Percentiles rank a stretch among this genome's conserved stretches.
Evolutionary conservation across 2,888 invertebrate species (phyloP).

Genomic region (Strigamia crassipes): DNA sequence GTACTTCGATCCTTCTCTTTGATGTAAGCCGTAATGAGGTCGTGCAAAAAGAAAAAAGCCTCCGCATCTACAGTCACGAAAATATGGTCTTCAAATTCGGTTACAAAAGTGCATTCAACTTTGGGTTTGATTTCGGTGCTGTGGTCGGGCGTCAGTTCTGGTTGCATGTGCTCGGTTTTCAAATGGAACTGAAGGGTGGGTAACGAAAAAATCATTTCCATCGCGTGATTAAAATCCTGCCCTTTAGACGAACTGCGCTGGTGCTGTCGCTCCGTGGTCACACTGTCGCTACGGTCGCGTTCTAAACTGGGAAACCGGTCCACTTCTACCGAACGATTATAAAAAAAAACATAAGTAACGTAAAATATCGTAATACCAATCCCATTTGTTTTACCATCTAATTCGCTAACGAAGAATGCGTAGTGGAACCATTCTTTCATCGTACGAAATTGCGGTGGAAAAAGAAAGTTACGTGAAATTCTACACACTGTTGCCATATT

Average conservation of each 20-base stretch:
- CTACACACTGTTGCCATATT: constrained; percentile 94
- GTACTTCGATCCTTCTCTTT: constrained; percentile 79
- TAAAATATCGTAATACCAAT: neutral
- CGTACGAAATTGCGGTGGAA: constrained; percentile 93
- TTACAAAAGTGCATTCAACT: constrained; percentile 95
- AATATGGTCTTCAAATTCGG: constrained; percentile 98
- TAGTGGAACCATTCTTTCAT: constrained; percentile 96
- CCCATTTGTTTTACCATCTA: constrained; percentile 72
- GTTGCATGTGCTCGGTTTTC: constrained; percentile 89
- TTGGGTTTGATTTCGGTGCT: constrained; percentile 69
- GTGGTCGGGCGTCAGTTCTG: constrained; percentile 69
- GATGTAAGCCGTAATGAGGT: constrained; percentile 93
- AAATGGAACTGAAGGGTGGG: constrained; percentile 90
- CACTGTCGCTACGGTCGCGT: constrained; percentile 68
- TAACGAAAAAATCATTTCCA: constrained; percentile 95
- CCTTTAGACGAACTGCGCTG: constrained; percentile 63
- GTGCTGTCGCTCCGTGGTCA: constrained; percentile 49
- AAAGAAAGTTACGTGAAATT: constrained; percentile 86
- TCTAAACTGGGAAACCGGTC: constrained; percentile 89
- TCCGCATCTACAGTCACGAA: constrained; percentile 98
- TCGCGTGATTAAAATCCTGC: constrained; percentile 79
- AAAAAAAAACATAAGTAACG: neutral
- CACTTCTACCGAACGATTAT: constrained; percentile 67
- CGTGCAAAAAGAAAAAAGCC: constrained; percentile 96
- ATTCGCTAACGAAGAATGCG: constrained; percentile 91